Evolutionary conservation across 1,140 invertebrate genomes (phyloP), one percentile per base, ranked within the genome.

Genomic region (Drosophila paulistorum): DNA sequence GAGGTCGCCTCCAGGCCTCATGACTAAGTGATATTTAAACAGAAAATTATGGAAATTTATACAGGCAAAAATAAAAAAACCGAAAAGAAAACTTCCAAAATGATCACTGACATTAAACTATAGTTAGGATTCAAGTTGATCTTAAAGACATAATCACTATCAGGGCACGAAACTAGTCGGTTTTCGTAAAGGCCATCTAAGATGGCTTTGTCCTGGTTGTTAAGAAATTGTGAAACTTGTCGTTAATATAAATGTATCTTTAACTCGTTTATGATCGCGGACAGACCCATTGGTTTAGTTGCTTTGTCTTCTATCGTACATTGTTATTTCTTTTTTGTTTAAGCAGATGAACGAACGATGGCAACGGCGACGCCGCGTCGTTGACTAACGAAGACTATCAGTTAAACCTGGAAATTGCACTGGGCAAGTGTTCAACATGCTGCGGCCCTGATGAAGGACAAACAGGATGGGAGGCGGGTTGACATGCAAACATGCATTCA

Each of bases 361-460:
- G 17, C 3, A 10, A 51, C 42, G 42, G 41, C n/a, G 35, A n/a
- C 42, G 57, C 67, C 92, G 73, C 42, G 57, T 67, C 92, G 73
- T 76, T 77, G 71, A 77, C 81, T 81, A 75, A 73, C 74, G 73
- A 84, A 85, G 78, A 81, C 71, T 85, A 81, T 81, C 77, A 75
- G 71, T 71, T 74, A 86, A 85, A 86, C 74, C 79, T 77, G 76
- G 59, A 86, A 81, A 86, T 79, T 86, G 74, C 69, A 86, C 71
- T 81, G 86, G 83, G 83, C 82, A 77, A 74, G 68, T 68, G 79
- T 78, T 78, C 83, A 86, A 86, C 66, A 58, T 65, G 61, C 61
- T 48, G 45, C 9, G 45, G 45, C n/a, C 45, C 7, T 48, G 45
- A 3, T 23, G 45, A 51, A 23, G 45, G 45, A 10, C 20, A 20